Evolutionary conservation across 92 coral and sea anemone genomes (phyloP).

Genomic region (Metridium senile): DNA sequence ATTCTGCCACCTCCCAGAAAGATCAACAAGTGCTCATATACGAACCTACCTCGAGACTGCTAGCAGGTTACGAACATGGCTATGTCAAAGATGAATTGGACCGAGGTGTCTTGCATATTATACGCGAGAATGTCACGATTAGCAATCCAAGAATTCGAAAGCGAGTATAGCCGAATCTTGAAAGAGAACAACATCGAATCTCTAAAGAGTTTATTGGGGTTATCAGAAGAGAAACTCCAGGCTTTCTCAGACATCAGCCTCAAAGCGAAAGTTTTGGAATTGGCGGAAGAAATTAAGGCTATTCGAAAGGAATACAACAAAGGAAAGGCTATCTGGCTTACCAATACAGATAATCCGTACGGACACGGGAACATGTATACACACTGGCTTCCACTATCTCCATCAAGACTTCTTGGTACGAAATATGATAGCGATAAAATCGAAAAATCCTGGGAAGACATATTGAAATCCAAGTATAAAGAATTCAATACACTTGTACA

Average conservation of each 20-base stretch:
- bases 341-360: not conserved
- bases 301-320: not conserved
- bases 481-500: conserved; percentile 21
- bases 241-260: too few species aligned
- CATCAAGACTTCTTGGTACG: conserved; percentile 14
- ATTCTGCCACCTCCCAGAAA: too few species aligned
- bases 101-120: not conserved
- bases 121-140: not conserved
- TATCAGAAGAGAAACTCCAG: too few species aligned
- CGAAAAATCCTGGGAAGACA: conserved; percentile 1
- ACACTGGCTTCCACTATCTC: conserved; percentile 16
- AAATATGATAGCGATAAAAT: not conserved
- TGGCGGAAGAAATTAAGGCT: not conserved
- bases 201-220: too few species aligned
- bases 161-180: too few species aligned
- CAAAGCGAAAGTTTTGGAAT: not conserved
- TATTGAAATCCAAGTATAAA: conserved; percentile 7
- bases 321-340: not conserved
- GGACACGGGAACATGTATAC: not conserved
- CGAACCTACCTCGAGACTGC: too few species aligned
- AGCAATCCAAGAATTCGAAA: too few species aligned
- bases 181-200: too few species aligned
- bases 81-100: not conserved
- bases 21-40: too few species aligned
- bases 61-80: too few species aligned